These are phyloP conservation scores for Macrotrachela quadricornifera DNA, from an alignment of 1,140 invertebrate species.

Conservation along the genomic window DNA sequence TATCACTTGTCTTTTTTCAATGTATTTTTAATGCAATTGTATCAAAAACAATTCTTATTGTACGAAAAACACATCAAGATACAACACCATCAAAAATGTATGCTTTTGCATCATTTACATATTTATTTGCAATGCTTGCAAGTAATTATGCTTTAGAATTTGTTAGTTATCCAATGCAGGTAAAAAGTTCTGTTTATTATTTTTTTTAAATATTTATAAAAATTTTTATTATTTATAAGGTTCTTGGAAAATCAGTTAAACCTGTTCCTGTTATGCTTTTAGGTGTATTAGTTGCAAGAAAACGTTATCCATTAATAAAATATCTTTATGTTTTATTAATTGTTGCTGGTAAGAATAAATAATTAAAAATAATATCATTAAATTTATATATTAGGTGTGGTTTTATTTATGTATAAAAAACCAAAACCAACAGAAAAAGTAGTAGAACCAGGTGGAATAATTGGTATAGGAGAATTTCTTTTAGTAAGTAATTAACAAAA, in stretches of 20 bases:
- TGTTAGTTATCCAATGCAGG: conserved; percentile 90
- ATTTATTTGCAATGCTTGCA: conserved; percentile 77
- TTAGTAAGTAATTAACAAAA: too few relatives aligned
- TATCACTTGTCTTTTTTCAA: conserved; percentile 63
- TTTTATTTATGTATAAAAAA: conserved; percentile 80
- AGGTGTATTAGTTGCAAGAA: conserved; percentile 66
- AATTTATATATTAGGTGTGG: conserved; percentile 33
- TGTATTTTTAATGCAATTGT: conserved; percentile 70
- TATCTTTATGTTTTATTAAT: conserved; percentile 78
- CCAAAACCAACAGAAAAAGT: conserved; percentile 19
- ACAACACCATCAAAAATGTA: conserved; percentile 32
- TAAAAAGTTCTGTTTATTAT: conserved; percentile 23
- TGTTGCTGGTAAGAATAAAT: conserved; percentile 43
- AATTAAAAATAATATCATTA: not conserved
- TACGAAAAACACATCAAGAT: not conserved
- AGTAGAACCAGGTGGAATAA: conserved; percentile 13
- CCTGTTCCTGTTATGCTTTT: conserved; percentile 93
- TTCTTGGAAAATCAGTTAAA: conserved; percentile 88
- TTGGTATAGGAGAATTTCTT: conserved; percentile 62
- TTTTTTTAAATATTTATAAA: not conserved
- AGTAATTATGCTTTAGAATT: conserved; percentile 86
- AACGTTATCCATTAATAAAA: conserved; percentile 58
- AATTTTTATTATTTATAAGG: conserved; percentile 25
- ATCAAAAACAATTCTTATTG: conserved; percentile 35
- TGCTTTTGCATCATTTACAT: conserved; percentile 55